Base-by-base conservation (phyloP, 1,140 invertebrate genomes). In the Vanessa atalanta region DNA sequence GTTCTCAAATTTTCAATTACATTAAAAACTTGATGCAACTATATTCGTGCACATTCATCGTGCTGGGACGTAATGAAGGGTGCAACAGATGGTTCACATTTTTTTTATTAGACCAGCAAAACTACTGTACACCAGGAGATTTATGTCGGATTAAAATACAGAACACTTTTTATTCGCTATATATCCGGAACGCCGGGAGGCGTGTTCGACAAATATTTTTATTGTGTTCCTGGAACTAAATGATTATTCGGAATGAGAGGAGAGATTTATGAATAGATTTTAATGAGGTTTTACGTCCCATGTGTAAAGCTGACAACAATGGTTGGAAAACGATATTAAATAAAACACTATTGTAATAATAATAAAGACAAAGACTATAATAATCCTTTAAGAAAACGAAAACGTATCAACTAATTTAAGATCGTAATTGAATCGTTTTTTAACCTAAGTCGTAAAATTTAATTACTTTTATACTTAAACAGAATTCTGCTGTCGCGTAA, bases 1-100 rank as follows among this genome's bases (percentile, higher is more conserved):
- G 82, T 81, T 81, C 79, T 83, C 79, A 86, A 81, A 86, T 82
- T 88, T 92, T 90, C 90, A 90, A 91, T 92, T 92, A 90, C 86
- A 92, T 91, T 91, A 90, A 90, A 92, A 92, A 88, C 81, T 90
- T 84, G 86, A 86, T 81, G 79, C 73, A 68, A 80, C 81, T 80
- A 79, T 82, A 85, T 85, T 83, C 85, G 84, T 81, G 82, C 81
- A 84, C 82, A 87, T 89, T 84, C 82, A 85, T 79, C 78, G 75
- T 79, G 73, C 74, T 83, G 73, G 78, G 74, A 85, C 78, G 83
- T 87, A 89, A 89, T 89, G 88, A 89, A 92, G 89, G 90, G 90
- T 88, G 89, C 84, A 92, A 91, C 90, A 92, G 90, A 90, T 91
- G 89, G 86, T 90, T 76, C 80, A 84, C 78, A 91, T 92, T 91